These are phyloP conservation scores for Shargacucullia verbasci DNA, from an alignment of 2,888 invertebrate genomes.

Conservation along the genomic window DNA sequence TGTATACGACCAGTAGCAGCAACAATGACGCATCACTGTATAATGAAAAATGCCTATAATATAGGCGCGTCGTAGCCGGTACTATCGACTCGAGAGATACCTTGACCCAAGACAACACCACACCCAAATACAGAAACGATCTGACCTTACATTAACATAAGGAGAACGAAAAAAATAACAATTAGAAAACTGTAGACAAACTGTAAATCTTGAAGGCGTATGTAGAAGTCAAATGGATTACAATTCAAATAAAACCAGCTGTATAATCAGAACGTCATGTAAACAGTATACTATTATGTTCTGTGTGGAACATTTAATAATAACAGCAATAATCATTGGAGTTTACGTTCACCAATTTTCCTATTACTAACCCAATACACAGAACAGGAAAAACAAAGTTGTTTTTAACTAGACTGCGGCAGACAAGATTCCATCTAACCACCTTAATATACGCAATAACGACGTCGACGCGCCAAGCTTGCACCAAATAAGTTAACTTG, in stretches of 20 bases:
- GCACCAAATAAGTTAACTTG: conserved; percentile 79
- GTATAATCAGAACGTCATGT: conserved; percentile 41
- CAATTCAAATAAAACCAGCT: conserved; percentile 46
- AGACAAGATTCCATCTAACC: conserved; percentile 58
- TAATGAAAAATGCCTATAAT: conserved; percentile 71
- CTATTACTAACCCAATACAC: conserved; percentile 43
- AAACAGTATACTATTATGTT: conserved; percentile 25
- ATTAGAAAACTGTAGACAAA: conserved; percentile 34
- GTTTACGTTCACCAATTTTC: conserved; percentile 28
- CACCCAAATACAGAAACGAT: conserved; percentile 53
- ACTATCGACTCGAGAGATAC: conserved; percentile 50
- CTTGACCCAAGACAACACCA: conserved; percentile 58
- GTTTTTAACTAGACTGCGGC: conserved; percentile 64
- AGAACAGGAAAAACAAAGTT: conserved; percentile 65
- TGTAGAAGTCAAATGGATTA: conserved; percentile 32
- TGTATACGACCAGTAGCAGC: conserved; percentile 70
- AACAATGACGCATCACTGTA: conserved; percentile 76
- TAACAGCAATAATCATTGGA: conserved; percentile 23
- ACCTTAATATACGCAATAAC: conserved; percentile 62
- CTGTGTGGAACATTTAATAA: conserved; percentile 18
- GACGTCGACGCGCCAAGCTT: conserved; percentile 60
- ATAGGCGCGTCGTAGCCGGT: conserved; percentile 74
- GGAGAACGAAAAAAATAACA: conserved; percentile 39
- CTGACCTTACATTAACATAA: conserved; percentile 33
- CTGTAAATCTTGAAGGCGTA: conserved; percentile 11